A percentile compares a stretch with the other conserved stretches of the same genome.
Evolutionary conservation across 2,113 vertebrate species (phyloP).

Genomic region (Gambusia affinis): DNA sequence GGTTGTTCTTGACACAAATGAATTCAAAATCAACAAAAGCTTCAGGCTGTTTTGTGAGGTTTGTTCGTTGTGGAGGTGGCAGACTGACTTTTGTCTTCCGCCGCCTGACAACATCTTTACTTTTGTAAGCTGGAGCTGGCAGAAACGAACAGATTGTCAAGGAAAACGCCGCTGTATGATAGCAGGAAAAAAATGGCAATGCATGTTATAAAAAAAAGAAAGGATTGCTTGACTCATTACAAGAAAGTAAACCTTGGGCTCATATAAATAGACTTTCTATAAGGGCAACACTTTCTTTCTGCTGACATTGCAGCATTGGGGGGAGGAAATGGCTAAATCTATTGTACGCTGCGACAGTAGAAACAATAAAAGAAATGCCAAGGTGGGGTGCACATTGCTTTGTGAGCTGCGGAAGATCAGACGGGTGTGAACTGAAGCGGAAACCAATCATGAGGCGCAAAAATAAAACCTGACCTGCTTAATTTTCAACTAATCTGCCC

Average conservation of each 20-base stretch:
- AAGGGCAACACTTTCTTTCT: constrained; percentile 16
- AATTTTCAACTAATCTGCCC: constrained; percentile 75
- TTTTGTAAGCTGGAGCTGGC: constrained; percentile 14
- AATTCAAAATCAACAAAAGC: constrained; percentile 66
- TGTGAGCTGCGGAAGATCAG: constrained; percentile 33
- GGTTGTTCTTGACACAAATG: constrained; percentile 68
- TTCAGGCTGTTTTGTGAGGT: constrained; percentile 36
- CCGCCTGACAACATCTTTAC: constrained; percentile 33
- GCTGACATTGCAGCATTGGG: constrained; percentile 36
- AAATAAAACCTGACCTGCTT: constrained; percentile 71
- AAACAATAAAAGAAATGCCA: constrained; percentile 44
- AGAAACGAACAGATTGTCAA: constrained; percentile 25
- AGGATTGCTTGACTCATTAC: constrained; percentile 2
- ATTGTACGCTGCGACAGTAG: constrained; percentile 24
- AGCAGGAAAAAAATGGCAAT: neutral
- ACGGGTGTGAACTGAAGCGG: constrained; percentile 37
- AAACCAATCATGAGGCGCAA: constrained; percentile 65
- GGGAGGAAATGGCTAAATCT: constrained; percentile 15
- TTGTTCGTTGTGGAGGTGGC: constrained; percentile 36
- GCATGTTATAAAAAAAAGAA: neutral
- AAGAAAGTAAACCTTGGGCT: neutral
- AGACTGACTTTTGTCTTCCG: constrained; percentile 38
- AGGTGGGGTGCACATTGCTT: constrained; percentile 29
- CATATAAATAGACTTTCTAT: constrained; percentile 13
- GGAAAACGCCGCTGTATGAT: constrained; percentile 16